Conservation (phyloP, 2,113 vertebrate species). For the Elgaria multicarinata region DNA sequence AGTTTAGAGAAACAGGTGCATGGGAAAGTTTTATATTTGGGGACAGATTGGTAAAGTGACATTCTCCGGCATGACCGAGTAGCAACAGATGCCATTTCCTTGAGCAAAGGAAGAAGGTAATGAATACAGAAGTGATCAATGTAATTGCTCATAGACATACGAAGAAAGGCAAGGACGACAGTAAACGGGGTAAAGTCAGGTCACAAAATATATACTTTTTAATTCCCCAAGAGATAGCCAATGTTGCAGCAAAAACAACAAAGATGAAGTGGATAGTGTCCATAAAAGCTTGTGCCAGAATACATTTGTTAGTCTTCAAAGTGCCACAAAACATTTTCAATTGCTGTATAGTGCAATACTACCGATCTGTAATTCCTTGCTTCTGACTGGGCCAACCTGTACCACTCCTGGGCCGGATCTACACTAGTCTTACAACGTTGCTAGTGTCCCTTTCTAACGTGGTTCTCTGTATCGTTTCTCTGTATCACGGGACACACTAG, state of each 20-base stretch:
- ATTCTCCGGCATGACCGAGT: constrained; percentile 45
- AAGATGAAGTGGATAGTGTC: too few species aligned
- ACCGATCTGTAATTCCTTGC: neutral
- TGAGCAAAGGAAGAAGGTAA: constrained; percentile 33
- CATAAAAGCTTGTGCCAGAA: too few species aligned
- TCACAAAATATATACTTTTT: neutral
- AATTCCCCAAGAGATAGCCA: neutral
- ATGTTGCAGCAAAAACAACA: too few species aligned
- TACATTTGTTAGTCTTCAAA: too few species aligned
- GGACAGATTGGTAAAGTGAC: constrained; percentile 44
- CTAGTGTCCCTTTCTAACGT: too few species aligned
- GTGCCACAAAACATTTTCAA: neutral
- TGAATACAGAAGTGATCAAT: neutral
- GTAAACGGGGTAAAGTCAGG: neutral
- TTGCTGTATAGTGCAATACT: neutral
- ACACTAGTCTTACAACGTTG: too few species aligned
- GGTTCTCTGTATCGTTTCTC: too few species aligned
- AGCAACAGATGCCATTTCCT: constrained; percentile 10
- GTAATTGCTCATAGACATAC: neutral
- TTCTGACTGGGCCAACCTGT: neutral
- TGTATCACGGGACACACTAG: too few species aligned
- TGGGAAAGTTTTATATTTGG: constrained; percentile 51
- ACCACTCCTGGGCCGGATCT: too few species aligned
- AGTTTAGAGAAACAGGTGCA: constrained; percentile 64
- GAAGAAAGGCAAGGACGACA: neutral